phyloP scores from a whole-genome alignment of 2,113 vertebrate genomes.

The Sturnira hondurensis region DNA sequence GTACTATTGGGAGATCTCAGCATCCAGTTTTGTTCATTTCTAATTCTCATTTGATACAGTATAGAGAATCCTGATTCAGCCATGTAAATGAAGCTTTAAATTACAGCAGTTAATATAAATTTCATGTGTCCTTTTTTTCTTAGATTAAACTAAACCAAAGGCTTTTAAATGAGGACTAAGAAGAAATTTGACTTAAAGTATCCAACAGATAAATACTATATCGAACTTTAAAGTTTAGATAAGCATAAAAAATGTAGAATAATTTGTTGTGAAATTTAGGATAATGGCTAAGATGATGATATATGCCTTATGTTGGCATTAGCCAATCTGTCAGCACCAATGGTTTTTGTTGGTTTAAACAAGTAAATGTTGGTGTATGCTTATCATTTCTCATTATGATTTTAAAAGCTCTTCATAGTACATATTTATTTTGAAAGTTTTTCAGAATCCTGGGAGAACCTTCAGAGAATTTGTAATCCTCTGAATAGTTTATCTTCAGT shows the following conservation, averaged over 20 bases:
- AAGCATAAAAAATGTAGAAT: background rate
- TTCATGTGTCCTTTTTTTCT: background rate
- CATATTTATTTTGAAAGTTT: background rate
- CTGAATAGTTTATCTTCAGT: background rate
- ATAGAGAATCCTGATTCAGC: background rate
- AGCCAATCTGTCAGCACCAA: background rate
- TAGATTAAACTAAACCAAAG: background rate
- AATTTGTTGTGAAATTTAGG: conserved; percentile 7
- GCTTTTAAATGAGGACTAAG: background rate
- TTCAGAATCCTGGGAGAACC: background rate
- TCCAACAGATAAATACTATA: background rate
- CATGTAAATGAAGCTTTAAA: background rate
- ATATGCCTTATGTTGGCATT: background rate
- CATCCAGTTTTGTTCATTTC: background rate
- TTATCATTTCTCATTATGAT: background rate
- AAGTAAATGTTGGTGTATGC: background rate
- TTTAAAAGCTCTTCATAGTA: background rate
- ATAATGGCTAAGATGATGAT: background rate
- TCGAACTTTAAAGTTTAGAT: background rate
- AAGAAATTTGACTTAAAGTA: background rate
- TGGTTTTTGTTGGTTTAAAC: background rate
- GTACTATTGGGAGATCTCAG: background rate
- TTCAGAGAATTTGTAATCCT: conserved; percentile 19
- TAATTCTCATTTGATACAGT: background rate
- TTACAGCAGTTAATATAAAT: background rate